These are phyloP conservation scores for Acanthoscelides obtectus DNA, from an alignment of 2,888 invertebrate genomes.

Conservation along the genomic window DNA sequence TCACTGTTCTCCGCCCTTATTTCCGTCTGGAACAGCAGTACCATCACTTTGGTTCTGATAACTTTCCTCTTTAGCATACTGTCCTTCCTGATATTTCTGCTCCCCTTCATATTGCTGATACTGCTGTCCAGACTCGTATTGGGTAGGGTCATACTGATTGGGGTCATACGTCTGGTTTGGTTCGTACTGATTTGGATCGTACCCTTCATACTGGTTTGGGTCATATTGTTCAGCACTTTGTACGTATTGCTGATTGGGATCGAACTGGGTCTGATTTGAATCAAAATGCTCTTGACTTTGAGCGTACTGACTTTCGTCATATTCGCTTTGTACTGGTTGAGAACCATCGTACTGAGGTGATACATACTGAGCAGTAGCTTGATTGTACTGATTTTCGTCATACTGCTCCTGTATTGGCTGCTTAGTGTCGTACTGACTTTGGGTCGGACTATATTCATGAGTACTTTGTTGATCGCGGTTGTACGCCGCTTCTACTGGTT, in stretches of 20 bases:
- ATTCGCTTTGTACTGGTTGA: not conserved
- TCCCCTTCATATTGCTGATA: constrained; percentile 22
- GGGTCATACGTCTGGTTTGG: constrained; percentile 30
- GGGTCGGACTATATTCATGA: not conserved
- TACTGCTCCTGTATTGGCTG: not conserved
- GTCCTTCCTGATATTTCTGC: not conserved
- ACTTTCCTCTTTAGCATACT: not conserved
- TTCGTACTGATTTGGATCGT: constrained; percentile 25
- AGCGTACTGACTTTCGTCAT: too few species aligned
- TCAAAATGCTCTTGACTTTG: constrained; percentile 31
- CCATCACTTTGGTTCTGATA: not conserved
- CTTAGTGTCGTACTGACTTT: not conserved
- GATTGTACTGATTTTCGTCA: not conserved
- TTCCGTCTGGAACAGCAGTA: not conserved
- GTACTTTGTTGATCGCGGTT: not conserved
- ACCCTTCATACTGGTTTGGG: constrained; percentile 18
- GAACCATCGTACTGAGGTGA: not conserved
- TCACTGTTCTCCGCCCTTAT: not conserved
- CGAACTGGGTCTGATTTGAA: constrained; percentile 31
- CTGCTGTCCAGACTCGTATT: constrained; percentile 35
- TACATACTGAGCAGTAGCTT: not conserved
- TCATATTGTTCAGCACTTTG: constrained; percentile 15
- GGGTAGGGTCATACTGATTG: constrained; percentile 32
- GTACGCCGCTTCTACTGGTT: not conserved
- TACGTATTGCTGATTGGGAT: constrained; percentile 21